Conservation (phyloP, 2,797 vertebrate species). For the Pitangus sulphuratus region DNA sequence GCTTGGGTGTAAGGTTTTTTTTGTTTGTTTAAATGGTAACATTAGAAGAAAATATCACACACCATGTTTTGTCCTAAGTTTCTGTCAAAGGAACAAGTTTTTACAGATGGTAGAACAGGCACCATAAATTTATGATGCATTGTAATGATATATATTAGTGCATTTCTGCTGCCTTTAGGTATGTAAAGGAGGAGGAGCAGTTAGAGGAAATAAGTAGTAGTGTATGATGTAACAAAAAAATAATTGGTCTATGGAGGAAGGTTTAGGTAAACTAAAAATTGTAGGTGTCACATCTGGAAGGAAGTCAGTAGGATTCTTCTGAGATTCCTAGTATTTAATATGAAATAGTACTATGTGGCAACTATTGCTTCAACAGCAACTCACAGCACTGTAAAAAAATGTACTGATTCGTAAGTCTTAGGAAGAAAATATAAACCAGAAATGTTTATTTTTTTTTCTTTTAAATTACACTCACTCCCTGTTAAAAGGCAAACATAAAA, state of each 20-base stretch:
- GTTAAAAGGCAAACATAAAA: neutral
- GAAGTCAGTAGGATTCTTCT: neutral
- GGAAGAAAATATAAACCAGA: neutral
- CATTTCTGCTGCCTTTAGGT: neutral
- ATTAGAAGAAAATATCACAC: neutral
- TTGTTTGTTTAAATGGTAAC: neutral
- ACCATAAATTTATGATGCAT: neutral
- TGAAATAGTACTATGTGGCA: neutral
- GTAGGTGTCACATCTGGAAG: neutral
- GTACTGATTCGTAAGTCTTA: neutral
- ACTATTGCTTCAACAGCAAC: neutral
- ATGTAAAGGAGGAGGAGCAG: neutral
- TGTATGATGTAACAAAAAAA: neutral
- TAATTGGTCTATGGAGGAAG: neutral
- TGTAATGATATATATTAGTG: neutral
- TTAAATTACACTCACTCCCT: neutral
- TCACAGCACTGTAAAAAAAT: neutral
- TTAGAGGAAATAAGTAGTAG: neutral
- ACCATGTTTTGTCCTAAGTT: neutral
- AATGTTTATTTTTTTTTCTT: neutral
- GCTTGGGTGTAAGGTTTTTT: rapidly evolving
- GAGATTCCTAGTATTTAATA: neutral
- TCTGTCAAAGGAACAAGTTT: neutral
- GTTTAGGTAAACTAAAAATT: neutral
- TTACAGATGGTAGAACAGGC: neutral